Evolutionary conservation across 1,140 invertebrate species (phyloP), one percentile per base, ranked within the genome.

Genomic region (Halesus radiatus): DNA sequence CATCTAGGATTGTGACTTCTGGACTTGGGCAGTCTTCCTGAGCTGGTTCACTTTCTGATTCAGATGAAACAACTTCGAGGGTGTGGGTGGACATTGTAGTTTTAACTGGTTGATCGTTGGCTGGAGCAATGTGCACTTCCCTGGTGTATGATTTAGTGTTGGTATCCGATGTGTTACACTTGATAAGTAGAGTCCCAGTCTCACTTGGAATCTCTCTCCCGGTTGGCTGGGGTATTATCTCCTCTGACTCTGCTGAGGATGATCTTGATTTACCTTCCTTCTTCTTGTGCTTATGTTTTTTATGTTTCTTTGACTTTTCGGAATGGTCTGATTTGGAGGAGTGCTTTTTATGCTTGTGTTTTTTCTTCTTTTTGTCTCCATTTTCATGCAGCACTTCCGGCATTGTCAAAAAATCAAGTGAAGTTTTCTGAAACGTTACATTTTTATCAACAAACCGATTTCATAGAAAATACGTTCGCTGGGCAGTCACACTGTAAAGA

Each of bases 1-100:
- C 95, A 86, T 96, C 95, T 75, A 95, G 93, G 29, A 95, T 92
- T 6, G 92, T 91, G 74, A 95, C 91, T 84, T 95, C 94, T 32
- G 95, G 94, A 81, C 94, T 95, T 82, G 94, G 94, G 82, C 92
- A 92, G 85, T 95, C 94, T 74, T 93, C 90, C 84, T 94, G 85
- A 80, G 91, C 92, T 79, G 91, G 91, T 84, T 92, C 93, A 84
- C 92, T 92, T 76, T 94, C 93, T 53, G 92, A 93, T 81, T 92
- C 93, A 0, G 94, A 94, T 37, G 93, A 93, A 74, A 94, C 91
- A 50, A 94, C 91, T 87, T 94, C 92, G 73, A 93, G 85, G 6
- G 86, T 84, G 23, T 88, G 85, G 68, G 20, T 84, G 80, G n/a
- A 84, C 54, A 13, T 56, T 50, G 76, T 81, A 84, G 29, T 68